Evolutionary conservation across 2,888 invertebrate species (phyloP).

Genomic region (Archaeoteleia sp.): DNA sequence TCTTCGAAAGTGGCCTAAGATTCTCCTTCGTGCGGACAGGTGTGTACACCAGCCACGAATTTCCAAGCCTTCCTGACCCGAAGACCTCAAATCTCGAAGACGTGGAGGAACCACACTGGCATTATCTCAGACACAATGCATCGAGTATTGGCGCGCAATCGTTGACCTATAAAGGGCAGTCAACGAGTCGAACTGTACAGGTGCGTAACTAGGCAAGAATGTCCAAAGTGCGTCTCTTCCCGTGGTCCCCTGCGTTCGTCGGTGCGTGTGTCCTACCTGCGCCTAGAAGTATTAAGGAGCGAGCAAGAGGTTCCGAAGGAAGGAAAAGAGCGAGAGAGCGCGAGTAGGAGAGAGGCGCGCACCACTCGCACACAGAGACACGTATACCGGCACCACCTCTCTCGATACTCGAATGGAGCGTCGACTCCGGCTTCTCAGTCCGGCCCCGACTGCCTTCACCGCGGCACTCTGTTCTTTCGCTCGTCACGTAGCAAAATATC

Average conservation of each 20-base stretch:
- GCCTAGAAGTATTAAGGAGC: slow-evolving; percentile 45
- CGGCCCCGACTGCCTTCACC: slow-evolving; percentile 67
- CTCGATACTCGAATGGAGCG: slow-evolving; percentile 46
- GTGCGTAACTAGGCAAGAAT: slow-evolving; percentile 52
- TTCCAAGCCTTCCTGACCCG: slow-evolving; percentile 49
- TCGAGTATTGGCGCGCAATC: slow-evolving; percentile 30
- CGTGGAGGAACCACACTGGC: no score
- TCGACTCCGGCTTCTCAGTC: slow-evolving; percentile 67
- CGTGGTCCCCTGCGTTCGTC: slow-evolving; percentile 18
- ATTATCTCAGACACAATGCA: no score
- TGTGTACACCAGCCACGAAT: slow-evolving; percentile 36
- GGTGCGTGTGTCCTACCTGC: slow-evolving; percentile 39
- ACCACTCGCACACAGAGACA: slow-evolving; percentile 36
- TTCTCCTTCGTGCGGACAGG: slow-evolving; percentile 46
- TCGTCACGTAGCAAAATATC: slow-evolving; percentile 13
- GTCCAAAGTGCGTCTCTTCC: slow-evolving; percentile 48
- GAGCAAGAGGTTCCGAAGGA: slow-evolving; percentile 24
- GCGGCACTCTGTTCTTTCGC: slow-evolving; percentile 35
- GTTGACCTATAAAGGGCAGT: slow-evolving; percentile 55
- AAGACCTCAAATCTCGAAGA: slow-evolving; percentile 48
- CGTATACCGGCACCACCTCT: slow-evolving; percentile 52
- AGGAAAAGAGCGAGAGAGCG: slow-evolving; percentile 31
- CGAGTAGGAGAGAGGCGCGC: slow-evolving; percentile 16
- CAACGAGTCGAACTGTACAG: slow-evolving; percentile 29
- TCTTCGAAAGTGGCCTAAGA: slow-evolving; percentile 40